Conservation (phyloP, 2,888 invertebrate genomes). For the Trimorus sp. region DNA sequence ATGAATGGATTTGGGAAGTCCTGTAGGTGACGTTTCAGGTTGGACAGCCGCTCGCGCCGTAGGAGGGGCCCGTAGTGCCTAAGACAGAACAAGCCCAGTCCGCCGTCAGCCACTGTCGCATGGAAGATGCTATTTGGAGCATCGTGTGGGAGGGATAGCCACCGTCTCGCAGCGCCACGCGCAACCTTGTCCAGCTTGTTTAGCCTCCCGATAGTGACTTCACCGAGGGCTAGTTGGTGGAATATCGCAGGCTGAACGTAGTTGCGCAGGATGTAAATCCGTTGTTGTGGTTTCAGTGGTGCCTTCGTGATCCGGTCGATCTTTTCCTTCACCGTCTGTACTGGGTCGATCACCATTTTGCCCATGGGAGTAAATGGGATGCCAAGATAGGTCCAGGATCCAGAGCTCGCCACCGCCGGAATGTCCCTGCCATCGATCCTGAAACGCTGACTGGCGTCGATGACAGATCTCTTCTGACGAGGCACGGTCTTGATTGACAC, state of each 20-base stretch:
- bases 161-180: conserved; percentile 9
- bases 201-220: not conserved
- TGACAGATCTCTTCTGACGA: conserved; percentile 41
- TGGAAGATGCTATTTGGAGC: not conserved
- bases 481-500: conserved; percentile 29
- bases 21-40: too few relatives aligned
- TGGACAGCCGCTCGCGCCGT: too few relatives aligned
- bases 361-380: conserved; percentile 27
- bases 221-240: not conserved
- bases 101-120: conserved; percentile 4
- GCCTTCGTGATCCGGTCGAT: conserved; percentile 58
- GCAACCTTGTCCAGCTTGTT: conserved; percentile 1
- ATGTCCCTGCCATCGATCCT: not conserved
- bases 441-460: conserved; percentile 27
- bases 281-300: conserved; percentile 64
- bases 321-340: not conserved
- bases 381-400: conserved; percentile 47
- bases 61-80: too few relatives aligned
- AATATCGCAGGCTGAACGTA: not conserved
- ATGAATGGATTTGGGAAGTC: too few relatives aligned
- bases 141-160: conserved; percentile 3
- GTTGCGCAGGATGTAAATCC: conserved; percentile 40
- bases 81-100: conserved; percentile 2
- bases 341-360: not conserved
- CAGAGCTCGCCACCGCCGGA: conserved; percentile 6